These are phyloP conservation scores for Apus apus DNA, from an alignment of 2,113 vertebrate genomes.

Conservation along the genomic window DNA sequence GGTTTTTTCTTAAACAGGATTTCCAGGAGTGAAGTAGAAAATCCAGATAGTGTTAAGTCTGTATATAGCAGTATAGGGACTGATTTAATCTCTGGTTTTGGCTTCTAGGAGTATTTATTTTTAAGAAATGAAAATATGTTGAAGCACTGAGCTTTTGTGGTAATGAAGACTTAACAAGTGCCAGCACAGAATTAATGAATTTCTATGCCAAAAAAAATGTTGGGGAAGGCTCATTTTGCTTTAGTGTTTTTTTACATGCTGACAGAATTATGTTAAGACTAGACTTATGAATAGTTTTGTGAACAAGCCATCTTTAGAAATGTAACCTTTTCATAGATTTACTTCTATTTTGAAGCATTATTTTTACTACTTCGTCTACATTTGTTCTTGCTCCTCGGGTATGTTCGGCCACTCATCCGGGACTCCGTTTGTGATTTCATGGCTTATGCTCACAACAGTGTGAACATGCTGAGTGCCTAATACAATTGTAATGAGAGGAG, in stretches of 20 bases:
- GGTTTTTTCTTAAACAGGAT: neutral
- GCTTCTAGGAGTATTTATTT: neutral
- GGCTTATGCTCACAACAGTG: slow-evolving; percentile 81
- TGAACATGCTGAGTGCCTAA: slow-evolving; percentile 81
- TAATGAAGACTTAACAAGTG: neutral
- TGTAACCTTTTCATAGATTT: slow-evolving; percentile 50
- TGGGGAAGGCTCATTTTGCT: neutral
- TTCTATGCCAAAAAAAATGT: neutral
- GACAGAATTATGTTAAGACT: neutral
- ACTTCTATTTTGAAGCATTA: slow-evolving; percentile 75
- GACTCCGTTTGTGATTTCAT: slow-evolving; percentile 86
- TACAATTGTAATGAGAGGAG: slow-evolving; percentile 79
- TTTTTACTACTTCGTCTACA: slow-evolving; percentile 74
- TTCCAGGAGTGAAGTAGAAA: neutral
- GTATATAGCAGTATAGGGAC: neutral
- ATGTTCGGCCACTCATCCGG: slow-evolving; percentile 80
- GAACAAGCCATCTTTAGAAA: neutral
- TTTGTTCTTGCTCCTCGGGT: slow-evolving; percentile 55
- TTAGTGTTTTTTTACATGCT: neutral
- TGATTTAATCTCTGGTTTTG: neutral
- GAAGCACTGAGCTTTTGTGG: neutral
- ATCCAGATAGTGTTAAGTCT: neutral
- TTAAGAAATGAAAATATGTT: neutral
- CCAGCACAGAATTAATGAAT: neutral
- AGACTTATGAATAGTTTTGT: neutral